Base-by-base conservation (phyloP, 2,888 invertebrate genomes). In the Microplitis manilae region DNA sequence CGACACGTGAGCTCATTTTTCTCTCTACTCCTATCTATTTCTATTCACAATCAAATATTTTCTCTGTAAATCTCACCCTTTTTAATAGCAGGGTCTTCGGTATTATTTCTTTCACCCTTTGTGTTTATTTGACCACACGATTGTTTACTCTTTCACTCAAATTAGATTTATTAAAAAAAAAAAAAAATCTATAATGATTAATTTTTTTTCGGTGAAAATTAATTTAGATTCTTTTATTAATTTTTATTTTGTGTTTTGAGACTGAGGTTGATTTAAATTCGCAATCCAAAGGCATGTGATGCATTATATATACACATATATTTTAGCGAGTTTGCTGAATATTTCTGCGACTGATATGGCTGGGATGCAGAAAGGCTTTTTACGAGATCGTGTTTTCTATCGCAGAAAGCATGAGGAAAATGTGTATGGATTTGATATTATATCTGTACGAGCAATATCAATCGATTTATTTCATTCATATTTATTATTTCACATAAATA, bases 391-490 rank as follows among this genome's bases (percentile, higher is more conserved):
- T 39, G 39, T 62, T 71, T 40, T 9, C 13, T 38, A 39, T 62
- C 61, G n/a, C 61, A 71, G 60, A 62, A 71, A 71, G 15, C 61
- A 71, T 62, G 61, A 71, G n/a, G 40, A 71, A 71, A 39, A 71
- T 71, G 39, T 71, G 61, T n/a, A 62, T 38, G 38, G 9, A 39
- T 60, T 71, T 68, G 9, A 39, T 71, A 71, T 70, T 20, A 30
- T 30, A 30, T 30, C 30, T 30, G 30, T 30, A 30, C 30, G 30
- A 30, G 30, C 30, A 30, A 30, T 30, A 30, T 30, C 30, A 30
- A 30, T 30, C 30, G 30, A 30, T 30, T 30, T 59, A 20, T 50
- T 68, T 68, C n/a, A 41, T 68, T 8, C 40, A 17, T 5, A 50
- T 50, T 50, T 8, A 50, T 50, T 13, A 5, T 13, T 50, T 50